A percentile compares a stretch with the other conserved stretches of the same genome.
These are phyloP conservation scores for Buphagus erythrorhynchus DNA, from an alignment of 2,797 vertebrate genomes.

Conservation along the genomic window DNA sequence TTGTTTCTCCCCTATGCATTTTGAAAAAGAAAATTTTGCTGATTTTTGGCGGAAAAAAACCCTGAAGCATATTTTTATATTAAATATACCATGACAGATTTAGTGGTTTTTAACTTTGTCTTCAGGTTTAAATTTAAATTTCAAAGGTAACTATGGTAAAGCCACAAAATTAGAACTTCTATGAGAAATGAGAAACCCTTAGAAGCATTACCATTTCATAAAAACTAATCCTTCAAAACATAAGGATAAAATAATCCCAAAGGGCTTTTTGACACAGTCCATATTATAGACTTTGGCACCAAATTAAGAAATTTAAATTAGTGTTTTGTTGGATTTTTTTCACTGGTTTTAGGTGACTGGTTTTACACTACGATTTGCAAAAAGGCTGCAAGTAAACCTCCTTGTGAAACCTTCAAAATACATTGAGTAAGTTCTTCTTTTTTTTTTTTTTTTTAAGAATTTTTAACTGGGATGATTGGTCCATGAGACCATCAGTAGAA, in stretches of 20 bases:
- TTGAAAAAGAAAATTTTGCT: neutral
- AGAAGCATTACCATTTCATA: neutral
- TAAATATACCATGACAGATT: neutral
- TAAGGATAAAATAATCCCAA: neutral
- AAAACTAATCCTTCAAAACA: neutral
- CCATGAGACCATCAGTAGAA: neutral
- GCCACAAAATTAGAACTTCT: neutral
- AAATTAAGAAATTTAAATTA: neutral
- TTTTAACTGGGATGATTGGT: neutral
- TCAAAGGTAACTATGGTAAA: neutral
- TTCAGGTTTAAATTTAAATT: neutral
- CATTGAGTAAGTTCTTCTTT: constrained; percentile 84
- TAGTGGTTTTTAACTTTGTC: neutral
- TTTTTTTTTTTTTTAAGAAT: neutral
- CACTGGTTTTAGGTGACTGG: constrained; percentile 84
- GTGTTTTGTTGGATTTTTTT: neutral
- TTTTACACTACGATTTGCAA: constrained; percentile 90
- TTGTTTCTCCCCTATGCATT: neutral
- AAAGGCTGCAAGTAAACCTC: constrained; percentile 92
- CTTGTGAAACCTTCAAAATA: constrained; percentile 80
- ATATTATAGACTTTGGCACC: neutral
- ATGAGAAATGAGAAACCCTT: neutral
- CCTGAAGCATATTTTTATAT: neutral
- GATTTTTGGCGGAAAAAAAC: neutral
- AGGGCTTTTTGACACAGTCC: neutral